phyloP scores from a whole-genome alignment of 30 jellyfish, hydroid and myxozoan species.

The Turritopsis rubra region DNA sequence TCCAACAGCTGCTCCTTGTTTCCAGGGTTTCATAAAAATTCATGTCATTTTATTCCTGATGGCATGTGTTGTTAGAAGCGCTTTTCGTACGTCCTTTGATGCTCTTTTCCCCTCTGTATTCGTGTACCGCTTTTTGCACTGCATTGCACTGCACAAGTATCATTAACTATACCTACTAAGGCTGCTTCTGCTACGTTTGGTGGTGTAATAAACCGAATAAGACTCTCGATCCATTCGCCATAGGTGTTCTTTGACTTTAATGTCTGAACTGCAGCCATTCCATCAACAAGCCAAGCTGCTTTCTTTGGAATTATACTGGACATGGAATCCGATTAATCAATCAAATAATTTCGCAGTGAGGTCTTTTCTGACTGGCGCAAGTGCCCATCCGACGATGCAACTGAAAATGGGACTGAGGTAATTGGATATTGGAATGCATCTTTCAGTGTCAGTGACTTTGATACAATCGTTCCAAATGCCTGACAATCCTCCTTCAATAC shows the following conservation, averaged over 20 bases:
- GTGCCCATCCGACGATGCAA: not conserved
- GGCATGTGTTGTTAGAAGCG: not conserved
- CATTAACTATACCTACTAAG: not conserved
- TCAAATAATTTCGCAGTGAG: not conserved
- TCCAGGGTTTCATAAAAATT: not conserved
- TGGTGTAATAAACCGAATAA: not conserved
- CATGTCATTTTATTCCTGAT: not conserved
- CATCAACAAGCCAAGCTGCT: conserved; percentile 1
- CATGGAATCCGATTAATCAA: not conserved
- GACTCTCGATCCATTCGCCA: not conserved
- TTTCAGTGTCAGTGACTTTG: not conserved
- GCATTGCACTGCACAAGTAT: not conserved
- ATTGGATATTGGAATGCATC: not conserved
- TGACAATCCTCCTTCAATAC: conserved; percentile 1
- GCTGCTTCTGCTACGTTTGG: not conserved
- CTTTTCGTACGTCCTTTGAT: not conserved
- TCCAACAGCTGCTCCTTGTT: not conserved
- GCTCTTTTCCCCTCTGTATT: not conserved
- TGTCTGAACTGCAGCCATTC: conserved; percentile 1
- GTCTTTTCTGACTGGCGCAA: conserved; percentile 4
- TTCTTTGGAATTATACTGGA: not conserved
- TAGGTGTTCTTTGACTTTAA: conserved; percentile 5
- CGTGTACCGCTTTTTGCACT: not conserved
- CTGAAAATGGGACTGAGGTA: not conserved
- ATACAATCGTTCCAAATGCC: not conserved